A percentile compares a stretch with the other conserved stretches of the same genome.
Evolutionary conservation across 2,888 invertebrate genomes (phyloP).

Genomic region (Rhyacophila evoluta): DNA sequence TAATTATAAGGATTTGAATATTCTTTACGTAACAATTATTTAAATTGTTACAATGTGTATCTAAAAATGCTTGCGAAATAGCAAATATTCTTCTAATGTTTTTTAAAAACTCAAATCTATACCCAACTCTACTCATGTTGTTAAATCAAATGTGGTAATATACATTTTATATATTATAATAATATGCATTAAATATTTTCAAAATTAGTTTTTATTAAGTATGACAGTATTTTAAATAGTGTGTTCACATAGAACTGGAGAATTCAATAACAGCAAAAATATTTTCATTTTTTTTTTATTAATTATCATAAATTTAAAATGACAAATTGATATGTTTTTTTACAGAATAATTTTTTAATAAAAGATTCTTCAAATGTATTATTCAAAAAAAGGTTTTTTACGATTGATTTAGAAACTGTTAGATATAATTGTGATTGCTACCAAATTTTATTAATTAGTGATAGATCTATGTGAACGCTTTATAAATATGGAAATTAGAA

Average conservation of each 20-base stretch:
- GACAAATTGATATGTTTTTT: too few species aligned
- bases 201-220: not conserved
- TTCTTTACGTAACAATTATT: not conserved
- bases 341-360: too few species aligned
- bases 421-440: too few species aligned
- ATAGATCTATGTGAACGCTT: not conserved
- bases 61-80: not conserved
- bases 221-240: not conserved
- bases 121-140: not conserved
- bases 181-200: not conserved
- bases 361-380: too few species aligned
- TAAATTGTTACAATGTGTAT: not conserved
- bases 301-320: too few species aligned
- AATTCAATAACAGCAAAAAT: not conserved
- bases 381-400: too few species aligned
- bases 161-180: not conserved
- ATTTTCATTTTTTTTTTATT: too few species aligned
- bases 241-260: not conserved
- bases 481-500: not conserved
- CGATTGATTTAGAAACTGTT: too few species aligned
- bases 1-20: not conserved
- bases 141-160: not conserved
- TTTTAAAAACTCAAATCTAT: not conserved
- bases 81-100: constrained; percentile 12
- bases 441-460: not conserved